Conservation (phyloP, 2,797 vertebrate species). For the Danionella dracula region DNA sequence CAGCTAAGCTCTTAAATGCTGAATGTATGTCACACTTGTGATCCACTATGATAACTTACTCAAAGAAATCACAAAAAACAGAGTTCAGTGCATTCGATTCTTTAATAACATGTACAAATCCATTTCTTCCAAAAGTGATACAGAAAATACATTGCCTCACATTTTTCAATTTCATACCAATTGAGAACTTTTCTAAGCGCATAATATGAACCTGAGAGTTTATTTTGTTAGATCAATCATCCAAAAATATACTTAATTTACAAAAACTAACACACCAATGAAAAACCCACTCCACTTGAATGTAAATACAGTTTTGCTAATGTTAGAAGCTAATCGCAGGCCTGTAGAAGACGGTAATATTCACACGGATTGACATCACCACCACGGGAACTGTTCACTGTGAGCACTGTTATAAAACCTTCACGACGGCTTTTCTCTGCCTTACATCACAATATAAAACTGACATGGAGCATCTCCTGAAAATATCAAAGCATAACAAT, state of each 20-base stretch:
- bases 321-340: conserved; percentile 20
- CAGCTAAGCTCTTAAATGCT: too few species aligned
- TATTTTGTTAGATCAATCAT: conserved; percentile 53
- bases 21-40: too few species aligned
- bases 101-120: conserved; percentile 72
- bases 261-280: conserved; percentile 18
- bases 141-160: conserved; percentile 65
- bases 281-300: conserved; percentile 22
- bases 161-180: conserved; percentile 61
- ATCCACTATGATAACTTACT: background rate
- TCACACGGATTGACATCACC: conserved; percentile 39
- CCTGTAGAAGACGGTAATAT: conserved; percentile 14
- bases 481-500: conserved; percentile 52
- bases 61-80: background rate
- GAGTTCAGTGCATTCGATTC: conserved; percentile 37
- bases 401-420: conserved; percentile 50
- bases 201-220: conserved; percentile 73
- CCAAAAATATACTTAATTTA: conserved; percentile 25
- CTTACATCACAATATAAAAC: conserved; percentile 45
- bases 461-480: conserved; percentile 50
- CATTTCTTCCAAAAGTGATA: conserved; percentile 63
- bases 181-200: conserved; percentile 62
- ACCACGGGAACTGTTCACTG: conserved; percentile 54
- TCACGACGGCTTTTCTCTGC: conserved; percentile 55
- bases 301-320: conserved; percentile 33